Percentiles rank a stretch among this genome's conserved stretches.
Evolutionary conservation across 2,113 vertebrate genomes (phyloP).

Genomic region (Opisthocomus hoazin): DNA sequence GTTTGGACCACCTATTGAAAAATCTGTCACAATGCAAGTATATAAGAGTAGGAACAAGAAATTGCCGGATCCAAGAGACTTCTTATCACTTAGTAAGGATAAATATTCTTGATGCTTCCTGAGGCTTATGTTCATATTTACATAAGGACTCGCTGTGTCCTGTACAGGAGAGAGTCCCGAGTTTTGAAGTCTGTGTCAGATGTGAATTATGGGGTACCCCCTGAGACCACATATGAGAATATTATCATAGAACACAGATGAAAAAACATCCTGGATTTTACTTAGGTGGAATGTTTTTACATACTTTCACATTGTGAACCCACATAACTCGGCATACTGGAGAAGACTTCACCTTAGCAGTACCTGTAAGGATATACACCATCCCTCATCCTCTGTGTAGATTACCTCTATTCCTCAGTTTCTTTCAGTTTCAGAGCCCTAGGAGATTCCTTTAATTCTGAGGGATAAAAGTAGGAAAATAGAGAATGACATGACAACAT

Average conservation of each 20-base stretch:
- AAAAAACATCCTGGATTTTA: background rate
- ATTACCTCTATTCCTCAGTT: background rate
- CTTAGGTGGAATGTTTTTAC: background rate
- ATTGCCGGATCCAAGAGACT: background rate
- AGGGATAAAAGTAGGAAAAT: background rate
- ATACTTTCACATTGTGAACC: background rate
- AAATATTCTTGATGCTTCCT: background rate
- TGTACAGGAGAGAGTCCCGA: background rate
- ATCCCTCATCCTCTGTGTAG: background rate
- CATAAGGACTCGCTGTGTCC: background rate
- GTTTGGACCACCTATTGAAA: background rate
- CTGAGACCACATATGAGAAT: background rate
- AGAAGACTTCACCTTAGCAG: fast-evolving
- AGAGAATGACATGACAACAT: background rate
- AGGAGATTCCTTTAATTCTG: background rate
- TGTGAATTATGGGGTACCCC: background rate
- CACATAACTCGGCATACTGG: background rate
- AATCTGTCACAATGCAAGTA: background rate
- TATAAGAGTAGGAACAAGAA: background rate
- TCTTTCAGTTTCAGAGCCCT: background rate
- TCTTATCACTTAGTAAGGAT: background rate
- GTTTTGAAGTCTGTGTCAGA: background rate
- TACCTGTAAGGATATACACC: background rate
- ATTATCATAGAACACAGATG: background rate
- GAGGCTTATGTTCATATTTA: background rate